Base-by-base conservation (phyloP, 53 echinoderm and acorn worm genomes). In the Luidia sarsii region DNA sequence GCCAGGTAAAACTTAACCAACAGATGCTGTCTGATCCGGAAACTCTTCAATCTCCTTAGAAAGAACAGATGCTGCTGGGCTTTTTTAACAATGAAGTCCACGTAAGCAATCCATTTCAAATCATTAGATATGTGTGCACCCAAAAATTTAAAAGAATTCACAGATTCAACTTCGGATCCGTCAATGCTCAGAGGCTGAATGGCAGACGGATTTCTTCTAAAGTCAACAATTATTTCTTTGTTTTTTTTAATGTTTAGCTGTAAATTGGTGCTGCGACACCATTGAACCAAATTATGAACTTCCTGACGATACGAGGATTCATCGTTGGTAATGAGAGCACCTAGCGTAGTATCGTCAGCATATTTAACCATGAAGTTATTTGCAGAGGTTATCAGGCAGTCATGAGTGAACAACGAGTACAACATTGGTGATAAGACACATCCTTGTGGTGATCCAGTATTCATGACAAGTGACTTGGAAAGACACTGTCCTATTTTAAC, bases 361-460 rank as follows among this genome's bases (percentile, higher is more conserved):
- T n/a, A n/a, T n/a, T n/a, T n/a, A n/a, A n/a, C n/a, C n/a, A n/a
- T n/a, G n/a, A n/a, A n/a, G n/a, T n/a, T n/a, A n/a, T n/a, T n/a
- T n/a, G n/a, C n/a, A n/a, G n/a, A n/a, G n/a, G n/a, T n/a, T n/a
- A n/a, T n/a, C n/a, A n/a, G n/a, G n/a, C n/a, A n/a, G n/a, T n/a
- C 45, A n/a, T 66, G 20, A 13, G 49, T 68, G 49, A 68, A 67
- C 67, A 67, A 41, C 22, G 67, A 67, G 24, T 41, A 68, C 68
- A 68, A 33, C 63, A 63, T n/a, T n/a, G n/a, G n/a, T n/a, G n/a
- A 63, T 63, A 63, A 32, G 18, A 63, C 34, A 24, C 68, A 68
- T 24, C 68, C 49, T 48, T 68, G 68, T 23, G 68, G 68, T 18
- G 49, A 14, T 29, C 68, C 68, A 32, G 69, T 69, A 23, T 33